Evolutionary conservation across 1,140 invertebrate genomes (phyloP).

Genomic region (Drosophila pruinosa): DNA sequence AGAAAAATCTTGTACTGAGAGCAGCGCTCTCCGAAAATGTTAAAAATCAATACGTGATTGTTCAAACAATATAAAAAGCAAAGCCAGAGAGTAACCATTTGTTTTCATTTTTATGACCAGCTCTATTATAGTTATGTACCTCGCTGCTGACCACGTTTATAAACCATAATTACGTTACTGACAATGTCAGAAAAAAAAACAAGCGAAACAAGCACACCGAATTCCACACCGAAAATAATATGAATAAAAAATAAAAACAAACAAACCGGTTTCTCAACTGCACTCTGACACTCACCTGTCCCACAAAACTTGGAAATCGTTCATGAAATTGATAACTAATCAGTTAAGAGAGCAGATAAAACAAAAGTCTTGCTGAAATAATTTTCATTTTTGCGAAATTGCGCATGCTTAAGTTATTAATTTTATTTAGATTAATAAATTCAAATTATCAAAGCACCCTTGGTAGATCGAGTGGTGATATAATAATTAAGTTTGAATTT

Average conservation of each 20-base stretch:
- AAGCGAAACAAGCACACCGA: slow-evolving; percentile 10
- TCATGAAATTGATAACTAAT: slow-evolving; percentile 5
- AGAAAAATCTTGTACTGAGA: slow-evolving; percentile 19
- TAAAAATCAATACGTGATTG: slow-evolving; percentile 1
- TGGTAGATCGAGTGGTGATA: background rate
- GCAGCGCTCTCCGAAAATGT: background rate
- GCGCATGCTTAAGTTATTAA: background rate
- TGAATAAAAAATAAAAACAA: slow-evolving; percentile 23
- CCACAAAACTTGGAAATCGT: slow-evolving; percentile 8
- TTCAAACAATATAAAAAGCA: background rate
- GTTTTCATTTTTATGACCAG: slow-evolving; percentile 1
- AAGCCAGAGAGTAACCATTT: background rate
- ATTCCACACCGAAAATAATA: slow-evolving; percentile 17
- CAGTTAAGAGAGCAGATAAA: slow-evolving; percentile 9
- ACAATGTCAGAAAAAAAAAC: slow-evolving; percentile 33
- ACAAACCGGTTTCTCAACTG: slow-evolving; percentile 52
- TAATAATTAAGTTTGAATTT: background rate
- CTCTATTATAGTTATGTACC: slow-evolving; percentile 16
- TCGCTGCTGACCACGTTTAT: slow-evolving; percentile 37
- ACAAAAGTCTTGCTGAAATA: background rate
- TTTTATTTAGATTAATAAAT: background rate
- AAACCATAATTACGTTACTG: slow-evolving; percentile 53
- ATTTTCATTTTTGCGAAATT: background rate
- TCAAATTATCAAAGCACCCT: background rate
- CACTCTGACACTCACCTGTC: slow-evolving; percentile 7